Conservation (phyloP, 2,113 vertebrate species). For the rabbit (Oryctolagus cuniculus) region mOryCun1.1 NC_091444.1:2774501-2775000, state of each 20-base stretch:
- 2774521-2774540: background rate
- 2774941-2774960: background rate
- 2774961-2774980: background rate
- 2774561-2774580: background rate
- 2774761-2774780: background rate
- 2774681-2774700: background rate
- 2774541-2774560: background rate
- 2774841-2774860: background rate
- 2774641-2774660: background rate
- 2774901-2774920: background rate
- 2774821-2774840: background rate
- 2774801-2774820: slow-evolving; percentile 6
- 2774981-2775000: background rate
- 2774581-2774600: background rate
- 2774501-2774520: background rate
- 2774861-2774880: background rate
- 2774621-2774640: background rate
- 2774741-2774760: background rate
- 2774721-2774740: background rate
- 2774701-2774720: background rate
- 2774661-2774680: background rate
- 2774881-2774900: background rate
- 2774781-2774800: background rate
- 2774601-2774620: slow-evolving; percentile 1
- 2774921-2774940: background rate